These are phyloP conservation scores for Thymallus thymallus DNA, from an alignment of 2,113 vertebrate genomes.

Conservation along the genomic window DNA sequence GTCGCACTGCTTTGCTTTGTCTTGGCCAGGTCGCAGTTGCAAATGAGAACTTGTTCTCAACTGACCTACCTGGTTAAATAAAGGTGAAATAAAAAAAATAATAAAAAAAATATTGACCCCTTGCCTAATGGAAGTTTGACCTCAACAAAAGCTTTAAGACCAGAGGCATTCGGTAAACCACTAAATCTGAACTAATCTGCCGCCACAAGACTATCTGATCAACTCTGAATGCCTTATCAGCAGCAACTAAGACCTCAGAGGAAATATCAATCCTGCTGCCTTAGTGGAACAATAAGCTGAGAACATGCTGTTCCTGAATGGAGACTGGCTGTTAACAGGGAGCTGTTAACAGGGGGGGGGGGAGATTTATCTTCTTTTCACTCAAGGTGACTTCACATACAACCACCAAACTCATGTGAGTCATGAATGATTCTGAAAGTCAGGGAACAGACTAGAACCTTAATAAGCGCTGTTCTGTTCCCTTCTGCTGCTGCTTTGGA, in stretches of 20 bases:
- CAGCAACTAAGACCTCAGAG: slow-evolving; percentile 42
- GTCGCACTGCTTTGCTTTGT: too few relatives aligned
- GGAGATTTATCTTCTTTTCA: slow-evolving; percentile 36
- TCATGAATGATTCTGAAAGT: too few relatives aligned
- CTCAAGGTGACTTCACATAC: not conserved
- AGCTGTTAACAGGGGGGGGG: slow-evolving; percentile 34
- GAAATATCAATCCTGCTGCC: slow-evolving; percentile 54
- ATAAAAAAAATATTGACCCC: too few relatives aligned
- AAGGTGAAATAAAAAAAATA: too few relatives aligned
- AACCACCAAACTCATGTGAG: too few relatives aligned
- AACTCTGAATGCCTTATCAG: slow-evolving; percentile 36
- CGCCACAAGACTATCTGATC: slow-evolving; percentile 37
- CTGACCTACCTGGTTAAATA: too few relatives aligned
- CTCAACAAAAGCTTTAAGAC: slow-evolving; percentile 4
- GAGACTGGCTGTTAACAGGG: slow-evolving; percentile 29
- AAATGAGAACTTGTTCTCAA: too few relatives aligned
- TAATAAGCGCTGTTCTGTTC: too few relatives aligned
- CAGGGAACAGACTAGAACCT: too few relatives aligned
- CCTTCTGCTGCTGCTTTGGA: too few relatives aligned
- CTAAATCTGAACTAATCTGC: slow-evolving; percentile 5
- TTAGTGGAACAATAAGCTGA: slow-evolving; percentile 61
- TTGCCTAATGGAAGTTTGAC: not conserved
- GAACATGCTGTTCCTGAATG: slow-evolving; percentile 35
- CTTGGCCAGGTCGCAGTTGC: too few relatives aligned
- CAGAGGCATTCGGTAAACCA: too few relatives aligned